phyloP scores from a whole-genome alignment of 1,140 invertebrate genomes.

The Nymphalis io region DNA sequence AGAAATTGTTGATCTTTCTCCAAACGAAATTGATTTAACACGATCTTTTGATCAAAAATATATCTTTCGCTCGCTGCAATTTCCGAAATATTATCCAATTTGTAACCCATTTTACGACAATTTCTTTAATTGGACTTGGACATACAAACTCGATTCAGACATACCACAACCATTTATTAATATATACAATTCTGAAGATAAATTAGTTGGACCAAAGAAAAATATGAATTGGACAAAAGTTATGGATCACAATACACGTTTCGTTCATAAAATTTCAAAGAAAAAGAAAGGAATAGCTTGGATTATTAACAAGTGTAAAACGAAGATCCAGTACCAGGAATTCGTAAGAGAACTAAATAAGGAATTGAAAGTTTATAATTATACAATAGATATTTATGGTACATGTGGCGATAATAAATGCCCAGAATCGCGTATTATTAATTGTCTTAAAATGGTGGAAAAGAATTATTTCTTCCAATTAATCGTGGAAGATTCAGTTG shows the following conservation, averaged over 20 bases:
- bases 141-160: constrained; percentile 65
- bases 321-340: constrained; percentile 52
- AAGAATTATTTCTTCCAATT: constrained; percentile 65
- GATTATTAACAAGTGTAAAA: constrained; percentile 57
- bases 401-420: constrained; percentile 58
- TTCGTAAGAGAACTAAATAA: constrained; percentile 55
- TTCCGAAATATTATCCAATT: constrained; percentile 51
- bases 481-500: constrained; percentile 62
- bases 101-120: constrained; percentile 57
- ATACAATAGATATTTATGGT: constrained; percentile 59
- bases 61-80: constrained; percentile 58
- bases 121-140: constrained; percentile 70
- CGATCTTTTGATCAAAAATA: constrained; percentile 60
- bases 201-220: constrained; percentile 54
- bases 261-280: constrained; percentile 39
- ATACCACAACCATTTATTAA: constrained; percentile 62
- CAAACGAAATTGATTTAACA: constrained; percentile 42
- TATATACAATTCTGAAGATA: constrained; percentile 51
- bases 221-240: constrained; percentile 50
- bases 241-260: constrained; percentile 47
- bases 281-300: constrained; percentile 66
- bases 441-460: constrained; percentile 60
- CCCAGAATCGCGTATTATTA: constrained; percentile 39
- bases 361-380: constrained; percentile 59
- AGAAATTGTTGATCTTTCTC: constrained; percentile 42